Evolutionary conservation across 2,797 vertebrate species (phyloP).

Genomic region (Lacerta viridis): DNA sequence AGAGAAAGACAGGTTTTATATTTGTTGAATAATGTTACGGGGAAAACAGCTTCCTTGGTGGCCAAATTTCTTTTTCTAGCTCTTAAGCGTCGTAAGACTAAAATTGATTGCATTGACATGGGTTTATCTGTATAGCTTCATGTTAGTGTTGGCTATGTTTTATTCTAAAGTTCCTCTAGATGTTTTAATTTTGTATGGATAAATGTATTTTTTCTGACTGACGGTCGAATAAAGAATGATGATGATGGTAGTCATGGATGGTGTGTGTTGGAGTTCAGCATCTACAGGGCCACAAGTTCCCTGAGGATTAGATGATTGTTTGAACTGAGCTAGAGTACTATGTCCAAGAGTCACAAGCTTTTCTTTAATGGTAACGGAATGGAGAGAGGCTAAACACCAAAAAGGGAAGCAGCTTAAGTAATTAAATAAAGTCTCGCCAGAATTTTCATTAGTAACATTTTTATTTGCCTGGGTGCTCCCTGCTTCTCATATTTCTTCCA

Average conservation of each 20-base stretch:
- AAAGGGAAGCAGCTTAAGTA: conserved; percentile 48
- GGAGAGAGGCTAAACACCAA: conserved; percentile 27
- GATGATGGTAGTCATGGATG: background rate
- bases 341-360: conserved; percentile 6
- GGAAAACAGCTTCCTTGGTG: too few species aligned
- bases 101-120: too few species aligned
- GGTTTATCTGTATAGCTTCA: too few species aligned
- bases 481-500: conserved; percentile 64
- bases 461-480: conserved; percentile 63
- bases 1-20: too few species aligned
- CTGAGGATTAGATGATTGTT: background rate
- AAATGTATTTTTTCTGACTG: too few species aligned
- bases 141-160: too few species aligned
- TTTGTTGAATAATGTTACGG: too few species aligned
- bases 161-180: too few species aligned
- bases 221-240: too few species aligned
- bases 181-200: too few species aligned
- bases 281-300: background rate
- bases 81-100: too few species aligned
- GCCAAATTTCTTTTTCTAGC: too few species aligned
- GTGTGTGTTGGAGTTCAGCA: background rate
- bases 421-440: conserved; percentile 67
- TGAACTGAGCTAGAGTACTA: background rate
- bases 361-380: conserved; percentile 13
- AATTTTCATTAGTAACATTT: conserved; percentile 47